Percentiles rank a stretch among this genome's conserved stretches.
phyloP scores from a whole-genome alignment of 2,888 invertebrate genomes.

The Branchinecta sandiegonensis region DNA sequence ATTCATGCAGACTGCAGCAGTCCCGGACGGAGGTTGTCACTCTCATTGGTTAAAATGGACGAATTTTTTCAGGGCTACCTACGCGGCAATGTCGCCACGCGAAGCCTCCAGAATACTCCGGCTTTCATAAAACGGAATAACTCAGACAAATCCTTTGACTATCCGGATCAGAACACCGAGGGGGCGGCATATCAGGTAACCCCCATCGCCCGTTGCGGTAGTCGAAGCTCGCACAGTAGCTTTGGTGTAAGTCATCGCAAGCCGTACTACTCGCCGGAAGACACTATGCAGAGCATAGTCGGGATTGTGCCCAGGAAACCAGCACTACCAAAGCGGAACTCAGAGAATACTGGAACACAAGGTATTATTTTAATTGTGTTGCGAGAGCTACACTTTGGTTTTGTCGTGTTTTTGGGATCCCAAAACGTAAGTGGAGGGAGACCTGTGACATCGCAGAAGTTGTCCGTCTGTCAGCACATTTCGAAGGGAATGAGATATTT shows the following conservation, averaged over 20 bases:
- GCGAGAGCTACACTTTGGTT: too few species aligned
- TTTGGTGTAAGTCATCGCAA: neutral
- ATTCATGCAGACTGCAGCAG: too few species aligned
- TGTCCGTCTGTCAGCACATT: too few species aligned
- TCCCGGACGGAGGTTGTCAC: too few species aligned
- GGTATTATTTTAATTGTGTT: neutral
- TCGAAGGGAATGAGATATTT: too few species aligned
- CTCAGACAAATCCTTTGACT: neutral
- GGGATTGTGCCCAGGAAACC: slow-evolving; percentile 13
- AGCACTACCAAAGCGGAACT: neutral
- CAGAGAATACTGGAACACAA: neutral
- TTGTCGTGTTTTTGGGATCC: too few species aligned
- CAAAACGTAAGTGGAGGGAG: too few species aligned
- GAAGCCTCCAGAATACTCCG: slow-evolving; percentile 6
- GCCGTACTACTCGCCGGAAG: neutral
- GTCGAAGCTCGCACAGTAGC: neutral
- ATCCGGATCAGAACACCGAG: neutral
- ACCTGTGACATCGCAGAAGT: too few species aligned
- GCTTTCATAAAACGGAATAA: neutral
- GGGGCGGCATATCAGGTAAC: slow-evolving; percentile 6
- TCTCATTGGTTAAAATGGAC: too few species aligned
- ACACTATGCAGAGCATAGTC: slow-evolving; percentile 1
- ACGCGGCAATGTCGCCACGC: neutral
- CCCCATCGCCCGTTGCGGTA: slow-evolving; percentile 3
- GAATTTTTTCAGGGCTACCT: too few species aligned